These are phyloP conservation scores for Ectemnius cavifrons DNA, from an alignment of 2,888 invertebrate species.

Conservation along the genomic window DNA sequence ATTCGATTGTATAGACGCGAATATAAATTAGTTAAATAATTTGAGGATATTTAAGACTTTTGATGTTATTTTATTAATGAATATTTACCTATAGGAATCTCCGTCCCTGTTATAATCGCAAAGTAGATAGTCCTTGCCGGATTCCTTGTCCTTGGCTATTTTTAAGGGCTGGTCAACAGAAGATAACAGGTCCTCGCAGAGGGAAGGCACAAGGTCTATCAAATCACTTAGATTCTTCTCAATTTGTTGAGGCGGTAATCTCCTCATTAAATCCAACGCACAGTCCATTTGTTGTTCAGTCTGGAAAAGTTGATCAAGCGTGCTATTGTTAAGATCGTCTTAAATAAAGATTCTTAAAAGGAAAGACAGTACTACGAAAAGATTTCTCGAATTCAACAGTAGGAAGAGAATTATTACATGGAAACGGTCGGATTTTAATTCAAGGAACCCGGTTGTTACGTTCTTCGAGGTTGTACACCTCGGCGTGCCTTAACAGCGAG, in stretches of 20 bases:
- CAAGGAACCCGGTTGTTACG: too few relatives aligned
- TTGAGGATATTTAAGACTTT: background rate
- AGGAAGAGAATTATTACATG: too few relatives aligned
- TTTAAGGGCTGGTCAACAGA: conserved; percentile 99
- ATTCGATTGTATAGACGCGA: conserved; percentile 20
- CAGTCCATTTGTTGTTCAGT: conserved; percentile 98
- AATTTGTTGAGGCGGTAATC: conserved; percentile 99
- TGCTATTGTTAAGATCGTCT: background rate
- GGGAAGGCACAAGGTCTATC: conserved; percentile 96
- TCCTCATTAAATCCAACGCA: conserved; percentile 98
- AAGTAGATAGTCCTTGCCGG: conserved; percentile 97
- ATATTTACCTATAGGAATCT: conserved; percentile 83
- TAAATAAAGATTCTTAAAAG: too few relatives aligned
- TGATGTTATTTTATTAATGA: background rate
- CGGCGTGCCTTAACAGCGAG: too few relatives aligned
- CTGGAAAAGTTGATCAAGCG: background rate
- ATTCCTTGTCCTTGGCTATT: conserved; percentile 96
- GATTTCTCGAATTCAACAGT: too few relatives aligned
- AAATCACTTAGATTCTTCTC: conserved; percentile 98
- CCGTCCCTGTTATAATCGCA: conserved; percentile 99
- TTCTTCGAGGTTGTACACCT: too few relatives aligned
- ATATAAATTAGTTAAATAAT: background rate
- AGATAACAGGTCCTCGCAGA: conserved; percentile 97
- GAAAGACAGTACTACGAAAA: too few relatives aligned
- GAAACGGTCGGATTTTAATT: too few relatives aligned